Percentiles rank a stretch among this genome's conserved stretches.
Conservation (phyloP, 1,140 invertebrate genomes). For the Ganaspis sp. region DNA sequence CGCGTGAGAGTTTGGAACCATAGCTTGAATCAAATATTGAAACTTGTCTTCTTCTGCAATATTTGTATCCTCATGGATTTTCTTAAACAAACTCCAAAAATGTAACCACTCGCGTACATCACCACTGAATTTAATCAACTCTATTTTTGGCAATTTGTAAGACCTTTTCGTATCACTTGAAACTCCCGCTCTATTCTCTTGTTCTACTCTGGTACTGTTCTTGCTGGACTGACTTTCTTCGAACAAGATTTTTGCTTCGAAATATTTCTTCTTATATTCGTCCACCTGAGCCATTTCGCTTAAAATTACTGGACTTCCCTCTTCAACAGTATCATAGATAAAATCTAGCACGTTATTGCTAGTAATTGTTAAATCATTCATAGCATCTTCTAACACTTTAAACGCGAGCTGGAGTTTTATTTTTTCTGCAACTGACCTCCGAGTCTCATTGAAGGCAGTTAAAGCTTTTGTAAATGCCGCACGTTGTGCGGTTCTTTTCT, state of each 20-base stretch:
- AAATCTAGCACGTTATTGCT: background rate
- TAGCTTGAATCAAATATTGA: conserved; percentile 51
- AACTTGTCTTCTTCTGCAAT: conserved; percentile 49
- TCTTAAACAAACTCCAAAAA: conserved; percentile 56
- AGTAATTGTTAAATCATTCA: background rate
- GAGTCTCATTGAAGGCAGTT: background rate
- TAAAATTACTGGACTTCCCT: background rate
- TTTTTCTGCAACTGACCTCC: too few relatives aligned
- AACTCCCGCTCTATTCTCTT: background rate
- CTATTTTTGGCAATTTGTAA: background rate
- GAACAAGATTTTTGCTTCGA: too few relatives aligned
- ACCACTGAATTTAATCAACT: conserved; percentile 48
- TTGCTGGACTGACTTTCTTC: background rate
- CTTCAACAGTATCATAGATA: background rate
- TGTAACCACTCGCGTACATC: conserved; percentile 53
- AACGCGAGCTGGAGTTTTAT: background rate
- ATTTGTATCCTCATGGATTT: conserved; percentile 46
- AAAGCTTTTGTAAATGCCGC: background rate
- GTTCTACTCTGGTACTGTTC: background rate
- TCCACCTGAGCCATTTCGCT: background rate
- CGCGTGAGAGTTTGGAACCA: conserved; percentile 36
- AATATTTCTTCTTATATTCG: too few relatives aligned
- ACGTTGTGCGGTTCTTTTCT: background rate
- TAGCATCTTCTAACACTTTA: background rate
- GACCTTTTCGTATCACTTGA: too few relatives aligned